These are phyloP conservation scores for Cryptophagus acutangulus DNA, from an alignment of 2,888 invertebrate species.

Conservation along the genomic window DNA sequence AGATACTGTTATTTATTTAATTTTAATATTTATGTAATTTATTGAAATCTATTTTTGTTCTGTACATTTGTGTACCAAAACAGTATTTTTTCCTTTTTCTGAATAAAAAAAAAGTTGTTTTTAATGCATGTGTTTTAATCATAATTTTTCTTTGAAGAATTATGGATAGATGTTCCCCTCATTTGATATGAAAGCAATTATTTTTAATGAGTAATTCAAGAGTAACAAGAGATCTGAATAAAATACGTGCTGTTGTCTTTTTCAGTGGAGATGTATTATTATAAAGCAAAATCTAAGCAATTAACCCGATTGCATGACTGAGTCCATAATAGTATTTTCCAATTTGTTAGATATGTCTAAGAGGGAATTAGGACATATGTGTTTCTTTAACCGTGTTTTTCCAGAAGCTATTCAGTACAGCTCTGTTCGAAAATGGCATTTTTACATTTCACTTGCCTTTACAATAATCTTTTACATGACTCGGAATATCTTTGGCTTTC, in stretches of 20 bases:
- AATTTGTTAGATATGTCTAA: constrained; percentile 1
- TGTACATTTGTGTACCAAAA: constrained; percentile 4
- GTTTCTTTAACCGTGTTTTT: constrained; percentile 6
- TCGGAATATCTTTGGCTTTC: too few species aligned
- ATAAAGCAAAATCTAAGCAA: not conserved
- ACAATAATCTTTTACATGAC: too few species aligned
- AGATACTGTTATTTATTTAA: constrained; percentile 5
- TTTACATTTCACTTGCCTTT: constrained; percentile 6
- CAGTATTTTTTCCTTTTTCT: constrained; percentile 8
- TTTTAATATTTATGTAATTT: constrained; percentile 2
- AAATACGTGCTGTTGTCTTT: too few species aligned
- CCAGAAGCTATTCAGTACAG: constrained; percentile 5
- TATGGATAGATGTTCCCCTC: too few species aligned
- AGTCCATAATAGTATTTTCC: not conserved
- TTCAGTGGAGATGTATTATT: too few species aligned
- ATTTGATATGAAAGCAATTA: not conserved
- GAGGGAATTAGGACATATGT: constrained; percentile 4
- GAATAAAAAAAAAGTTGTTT: constrained; percentile 5
- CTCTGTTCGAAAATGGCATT: constrained; percentile 1
- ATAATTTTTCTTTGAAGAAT: too few species aligned
- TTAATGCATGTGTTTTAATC: not conserved
- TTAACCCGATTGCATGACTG: constrained; percentile 3
- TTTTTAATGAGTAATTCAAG: not conserved
- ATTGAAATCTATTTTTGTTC: constrained; percentile 4
- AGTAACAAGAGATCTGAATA: too few species aligned